Conservation (phyloP, 2,888 invertebrate genomes). For the Atethmia centrago region DNA sequence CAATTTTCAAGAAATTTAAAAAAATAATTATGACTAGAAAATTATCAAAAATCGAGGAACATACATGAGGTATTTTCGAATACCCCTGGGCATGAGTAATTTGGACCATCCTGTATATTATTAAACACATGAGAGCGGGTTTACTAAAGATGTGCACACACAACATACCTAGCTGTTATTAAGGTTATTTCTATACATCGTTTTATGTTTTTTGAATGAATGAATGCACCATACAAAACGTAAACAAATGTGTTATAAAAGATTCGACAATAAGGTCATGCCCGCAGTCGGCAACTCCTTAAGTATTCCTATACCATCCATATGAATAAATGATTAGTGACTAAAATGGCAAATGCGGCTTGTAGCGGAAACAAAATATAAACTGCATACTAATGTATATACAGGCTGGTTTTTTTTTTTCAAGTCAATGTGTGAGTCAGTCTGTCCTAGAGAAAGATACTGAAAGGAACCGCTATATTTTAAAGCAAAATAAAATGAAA, state of each 20-base stretch:
- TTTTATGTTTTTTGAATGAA: conserved; percentile 53
- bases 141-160: background rate
- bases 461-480: background rate
- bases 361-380: conserved; percentile 8
- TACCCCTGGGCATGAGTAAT: no score
- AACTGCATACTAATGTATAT: background rate
- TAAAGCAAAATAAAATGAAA: background rate
- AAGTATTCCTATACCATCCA: conserved; percentile 18
- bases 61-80: no score
- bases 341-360: conserved; percentile 33
- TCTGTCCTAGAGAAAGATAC: background rate
- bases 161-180: background rate
- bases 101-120: no score
- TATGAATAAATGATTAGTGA: conserved; percentile 9
- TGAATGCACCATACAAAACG: conserved; percentile 47
- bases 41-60: no score
- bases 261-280: conserved; percentile 43
- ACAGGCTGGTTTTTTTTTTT: background rate
- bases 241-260: conserved; percentile 49
- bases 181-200: conserved; percentile 37
- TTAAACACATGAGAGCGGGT: background rate
- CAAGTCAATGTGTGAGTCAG: background rate
- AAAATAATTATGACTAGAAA: no score
- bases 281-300: conserved; percentile 11
- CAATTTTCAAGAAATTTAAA: no score